A percentile compares a stretch with the other conserved stretches of the same genome.
Evolutionary conservation across 2,888 invertebrate genomes (phyloP).

Genomic region (Eubasilissa splendida): DNA sequence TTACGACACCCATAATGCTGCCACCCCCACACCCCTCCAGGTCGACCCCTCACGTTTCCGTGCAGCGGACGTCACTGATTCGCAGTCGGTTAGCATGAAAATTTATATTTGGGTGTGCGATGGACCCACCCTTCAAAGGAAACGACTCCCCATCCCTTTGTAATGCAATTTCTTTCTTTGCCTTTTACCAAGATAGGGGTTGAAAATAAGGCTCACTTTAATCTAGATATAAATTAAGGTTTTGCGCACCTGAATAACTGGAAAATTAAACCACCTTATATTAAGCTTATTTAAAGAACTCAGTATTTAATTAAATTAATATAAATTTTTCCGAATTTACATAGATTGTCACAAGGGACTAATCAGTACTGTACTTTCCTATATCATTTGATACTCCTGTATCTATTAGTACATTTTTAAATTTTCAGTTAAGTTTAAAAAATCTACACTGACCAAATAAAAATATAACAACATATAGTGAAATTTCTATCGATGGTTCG

Average conservation of each 20-base stretch:
- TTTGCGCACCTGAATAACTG: background rate
- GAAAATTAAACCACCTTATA: too few relatives aligned
- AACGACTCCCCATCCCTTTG: slow-evolving; percentile 13
- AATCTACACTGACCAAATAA: too few relatives aligned
- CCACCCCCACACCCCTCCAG: background rate
- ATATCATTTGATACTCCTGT: too few relatives aligned
- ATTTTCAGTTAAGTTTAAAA: too few relatives aligned
- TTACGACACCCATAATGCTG: slow-evolving; percentile 18
- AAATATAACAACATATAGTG: too few relatives aligned
- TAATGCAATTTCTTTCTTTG: slow-evolving; percentile 22
- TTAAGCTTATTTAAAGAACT: too few relatives aligned
- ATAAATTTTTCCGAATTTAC: too few relatives aligned
- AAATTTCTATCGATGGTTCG: too few relatives aligned
- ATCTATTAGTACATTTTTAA: too few relatives aligned
- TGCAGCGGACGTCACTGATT: slow-evolving; percentile 21
- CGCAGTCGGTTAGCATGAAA: slow-evolving; percentile 27
- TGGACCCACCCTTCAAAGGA: slow-evolving; percentile 10
- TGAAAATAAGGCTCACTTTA: background rate
- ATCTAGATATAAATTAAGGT: background rate
- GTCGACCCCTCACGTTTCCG: background rate
- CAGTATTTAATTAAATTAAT: too few relatives aligned
- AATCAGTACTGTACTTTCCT: too few relatives aligned
- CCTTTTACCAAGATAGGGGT: background rate
- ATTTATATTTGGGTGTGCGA: slow-evolving; percentile 4
- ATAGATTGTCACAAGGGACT: too few relatives aligned